Evolutionary conservation across 2,113 vertebrate genomes (phyloP).

Genomic region (Prinia subflava): DNA sequence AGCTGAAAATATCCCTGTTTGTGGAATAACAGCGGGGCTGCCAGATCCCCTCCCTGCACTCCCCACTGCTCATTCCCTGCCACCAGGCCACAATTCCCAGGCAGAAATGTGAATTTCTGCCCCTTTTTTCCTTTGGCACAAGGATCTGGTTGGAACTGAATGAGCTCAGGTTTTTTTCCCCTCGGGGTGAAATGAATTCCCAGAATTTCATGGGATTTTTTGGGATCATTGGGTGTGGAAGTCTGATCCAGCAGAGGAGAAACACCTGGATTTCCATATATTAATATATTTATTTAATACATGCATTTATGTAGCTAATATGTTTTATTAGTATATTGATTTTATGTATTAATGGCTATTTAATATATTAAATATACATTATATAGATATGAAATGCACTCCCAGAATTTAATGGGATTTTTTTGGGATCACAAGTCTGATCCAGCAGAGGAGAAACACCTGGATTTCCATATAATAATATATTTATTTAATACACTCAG

Average conservation of each 20-base stretch:
- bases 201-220: neutral
- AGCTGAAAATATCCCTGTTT: neutral
- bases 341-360: too few species aligned
- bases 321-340: too few species aligned
- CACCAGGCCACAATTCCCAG: neutral
- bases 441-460: neutral
- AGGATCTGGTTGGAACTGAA: neutral
- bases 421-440: neutral
- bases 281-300: neutral
- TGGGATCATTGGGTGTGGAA: neutral
- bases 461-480: neutral
- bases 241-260: neutral
- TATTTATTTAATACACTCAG: neutral
- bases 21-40: neutral
- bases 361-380: too few species aligned
- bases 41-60: slow-evolving; percentile 21
- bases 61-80: neutral
- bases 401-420: neutral
- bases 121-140: neutral
- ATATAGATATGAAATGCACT: neutral
- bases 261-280: neutral
- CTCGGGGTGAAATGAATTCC: neutral
- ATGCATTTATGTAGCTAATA: too few species aligned
- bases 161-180: neutral
- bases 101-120: neutral